These are phyloP conservation scores for Syndactyla subalaris DNA, from an alignment of 2,797 vertebrate genomes.

Conservation along the genomic window DNA sequence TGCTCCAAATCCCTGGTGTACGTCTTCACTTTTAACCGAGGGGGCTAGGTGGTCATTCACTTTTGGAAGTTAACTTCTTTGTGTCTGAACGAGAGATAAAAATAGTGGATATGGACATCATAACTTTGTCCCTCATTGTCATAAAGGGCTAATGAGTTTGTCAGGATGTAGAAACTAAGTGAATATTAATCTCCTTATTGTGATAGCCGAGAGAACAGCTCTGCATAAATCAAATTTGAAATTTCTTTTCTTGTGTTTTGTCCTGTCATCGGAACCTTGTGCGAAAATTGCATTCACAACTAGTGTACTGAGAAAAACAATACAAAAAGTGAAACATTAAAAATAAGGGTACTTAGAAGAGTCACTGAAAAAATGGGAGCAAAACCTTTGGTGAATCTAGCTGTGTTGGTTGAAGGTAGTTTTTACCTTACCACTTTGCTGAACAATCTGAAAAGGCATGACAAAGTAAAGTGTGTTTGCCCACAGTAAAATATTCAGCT, in stretches of 20 bases:
- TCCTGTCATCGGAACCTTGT: background rate
- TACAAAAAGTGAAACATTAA: background rate
- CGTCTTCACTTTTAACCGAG: background rate
- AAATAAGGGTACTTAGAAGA: background rate
- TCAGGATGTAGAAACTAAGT: background rate
- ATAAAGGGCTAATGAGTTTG: background rate
- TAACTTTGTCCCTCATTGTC: background rate
- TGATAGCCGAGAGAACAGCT: background rate
- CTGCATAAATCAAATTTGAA: background rate
- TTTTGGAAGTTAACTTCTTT: background rate
- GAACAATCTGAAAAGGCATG: background rate
- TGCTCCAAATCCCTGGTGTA: background rate
- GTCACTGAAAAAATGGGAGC: background rate
- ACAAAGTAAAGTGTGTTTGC: background rate
- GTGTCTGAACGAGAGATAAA: background rate
- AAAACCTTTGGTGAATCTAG: background rate
- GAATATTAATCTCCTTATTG: background rate
- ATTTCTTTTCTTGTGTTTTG: background rate
- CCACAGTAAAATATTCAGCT: background rate
- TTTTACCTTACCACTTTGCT: background rate
- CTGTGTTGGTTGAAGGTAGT: background rate
- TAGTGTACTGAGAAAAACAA: background rate
- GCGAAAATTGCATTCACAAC: background rate
- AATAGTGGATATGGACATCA: background rate
- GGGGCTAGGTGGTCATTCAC: accelerated